Evolutionary conservation across 2,113 vertebrate species (phyloP), one percentile per base, ranked within the genome.

Genomic region (Glaucidium brasilianum): DNA sequence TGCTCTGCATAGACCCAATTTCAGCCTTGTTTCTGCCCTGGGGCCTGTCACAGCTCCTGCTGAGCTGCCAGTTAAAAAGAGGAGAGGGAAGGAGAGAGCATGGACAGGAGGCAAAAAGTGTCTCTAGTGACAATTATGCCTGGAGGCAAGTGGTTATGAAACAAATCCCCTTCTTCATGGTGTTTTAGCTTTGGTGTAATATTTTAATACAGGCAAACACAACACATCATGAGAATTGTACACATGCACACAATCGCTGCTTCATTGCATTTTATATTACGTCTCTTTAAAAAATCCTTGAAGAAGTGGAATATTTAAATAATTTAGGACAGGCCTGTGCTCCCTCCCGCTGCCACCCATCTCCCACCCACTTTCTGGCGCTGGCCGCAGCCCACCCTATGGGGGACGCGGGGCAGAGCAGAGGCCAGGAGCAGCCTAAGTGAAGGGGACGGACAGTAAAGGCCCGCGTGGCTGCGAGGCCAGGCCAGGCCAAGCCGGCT

Each of bases 381-480:
- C 58, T 22, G 45, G 58, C 43, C 60, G 23, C 20, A 84, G 34
- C n/a, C 52, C 71, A 23, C 2, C 1, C 10, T 9, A 7, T 29
- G 10, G 3, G 17, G 32, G 39, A 32, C 1, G 1, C 18, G 23
- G 5, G 9, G n/a, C 16, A 63, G 25, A 52, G 55, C 67, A 58
- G 43, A 64, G 37, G 21, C 2, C 1, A 2, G 5, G 13, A 12
- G 23, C 64, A 50, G 21, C 20, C 34, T 2, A 49, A 77, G 64
- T 4, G 15, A 66, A 41, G 22, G 3, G 8, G 16, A 49, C 4
- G 19, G 84, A 21, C 16, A 15, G 6, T 3, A 10, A 52, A 26
- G 1, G 0, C 21, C 2, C 4, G 19, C 1, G 12, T 4, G 8
- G 29, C n/a, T 49, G 9, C 4, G 5, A 15, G n/a, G 23, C 6